Evolutionary conservation across 2,888 invertebrate genomes (phyloP).

Genomic region (Aporophyla lueneburgensis): DNA sequence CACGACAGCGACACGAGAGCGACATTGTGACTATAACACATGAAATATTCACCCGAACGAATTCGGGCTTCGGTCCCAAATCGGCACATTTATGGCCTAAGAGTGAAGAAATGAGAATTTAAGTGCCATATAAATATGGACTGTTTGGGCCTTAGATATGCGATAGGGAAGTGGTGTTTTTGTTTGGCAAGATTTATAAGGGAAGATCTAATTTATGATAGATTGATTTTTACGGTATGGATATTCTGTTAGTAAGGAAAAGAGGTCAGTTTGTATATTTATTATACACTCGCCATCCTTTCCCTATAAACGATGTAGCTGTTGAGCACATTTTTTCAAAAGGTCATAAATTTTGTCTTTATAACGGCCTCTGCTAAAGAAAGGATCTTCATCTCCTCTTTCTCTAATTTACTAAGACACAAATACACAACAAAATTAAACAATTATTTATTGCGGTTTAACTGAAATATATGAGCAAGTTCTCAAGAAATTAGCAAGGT

Average conservation of each 20-base stretch:
- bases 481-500: conserved; percentile 37
- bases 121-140: conserved; percentile 73
- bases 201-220: conserved; percentile 31
- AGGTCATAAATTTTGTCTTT: not conserved
- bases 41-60: conserved; percentile 64
- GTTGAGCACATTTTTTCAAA: not conserved
- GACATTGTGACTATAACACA: conserved; percentile 40
- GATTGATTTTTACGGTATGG: not conserved
- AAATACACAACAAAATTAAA: conserved; percentile 19
- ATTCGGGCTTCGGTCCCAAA: conserved; percentile 54
- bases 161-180: conserved; percentile 11
- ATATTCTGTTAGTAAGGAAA: not conserved
- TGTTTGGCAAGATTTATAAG: conserved; percentile 34
- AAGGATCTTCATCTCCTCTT: not conserved
- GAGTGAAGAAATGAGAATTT: conserved; percentile 76
- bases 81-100: conserved; percentile 70
- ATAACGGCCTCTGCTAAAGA: not conserved
- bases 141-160: conserved; percentile 11
- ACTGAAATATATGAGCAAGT: conserved; percentile 44
- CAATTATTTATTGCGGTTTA: conserved; percentile 33
- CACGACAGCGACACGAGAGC: conserved; percentile 33
- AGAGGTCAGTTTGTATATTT: not conserved
- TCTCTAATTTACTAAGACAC: conserved; percentile 4
- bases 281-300: not conserved
- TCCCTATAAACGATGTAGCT: not conserved